Evolutionary conservation across 1,140 invertebrate species (phyloP).

Genomic region (Papilio aristodemus): DNA sequence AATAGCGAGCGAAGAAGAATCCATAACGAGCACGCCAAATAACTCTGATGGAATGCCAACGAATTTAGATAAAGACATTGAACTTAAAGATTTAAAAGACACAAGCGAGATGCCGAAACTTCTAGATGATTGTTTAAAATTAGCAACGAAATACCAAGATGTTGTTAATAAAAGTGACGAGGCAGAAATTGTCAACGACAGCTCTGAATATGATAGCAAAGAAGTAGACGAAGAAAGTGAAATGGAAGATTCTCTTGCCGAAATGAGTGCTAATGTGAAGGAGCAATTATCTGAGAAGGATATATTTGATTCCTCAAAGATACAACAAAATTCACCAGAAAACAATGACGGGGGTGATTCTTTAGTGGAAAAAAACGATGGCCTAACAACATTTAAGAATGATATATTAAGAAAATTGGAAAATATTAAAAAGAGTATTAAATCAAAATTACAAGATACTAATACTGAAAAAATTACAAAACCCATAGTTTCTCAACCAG

Average conservation of each 20-base stretch:
- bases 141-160: not conserved
- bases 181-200: not conserved
- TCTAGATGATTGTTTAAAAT: not conserved
- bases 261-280: conserved; percentile 25
- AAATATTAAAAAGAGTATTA: conserved; percentile 35
- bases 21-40: not conserved
- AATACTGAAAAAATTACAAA: not conserved
- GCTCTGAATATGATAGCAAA: conserved; percentile 18
- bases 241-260: not conserved
- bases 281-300: conserved; percentile 33
- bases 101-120: not conserved
- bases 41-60: not conserved
- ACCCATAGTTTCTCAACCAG: conserved; percentile 9
- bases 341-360: not conserved
- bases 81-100: not conserved
- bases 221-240: conserved; percentile 20
- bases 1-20: not conserved
- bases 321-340: not conserved
- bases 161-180: not conserved
- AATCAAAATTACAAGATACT: conserved; percentile 8
- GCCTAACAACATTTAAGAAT: conserved; percentile 34
- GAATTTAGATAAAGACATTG: not conserved
- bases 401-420: conserved; percentile 36
- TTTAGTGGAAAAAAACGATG: conserved; percentile 8
- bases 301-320: not conserved